Evolutionary conservation across 2,797 vertebrate genomes (phyloP).

Genomic region (Myiotriccus ornatus): DNA sequence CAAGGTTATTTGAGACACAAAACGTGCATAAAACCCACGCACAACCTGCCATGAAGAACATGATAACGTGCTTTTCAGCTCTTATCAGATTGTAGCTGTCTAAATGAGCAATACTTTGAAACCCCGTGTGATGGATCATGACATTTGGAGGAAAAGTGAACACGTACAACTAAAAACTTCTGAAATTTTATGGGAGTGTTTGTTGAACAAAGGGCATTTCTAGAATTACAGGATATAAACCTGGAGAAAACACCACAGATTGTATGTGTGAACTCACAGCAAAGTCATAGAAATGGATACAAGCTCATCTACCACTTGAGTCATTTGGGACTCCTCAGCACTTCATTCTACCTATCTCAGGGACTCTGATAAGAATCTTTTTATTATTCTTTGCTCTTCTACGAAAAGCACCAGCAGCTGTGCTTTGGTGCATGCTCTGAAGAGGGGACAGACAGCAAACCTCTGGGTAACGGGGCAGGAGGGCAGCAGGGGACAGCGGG

Average conservation of each 20-base stretch:
- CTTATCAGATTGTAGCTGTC: background rate
- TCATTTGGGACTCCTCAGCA: background rate
- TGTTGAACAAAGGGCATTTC: background rate
- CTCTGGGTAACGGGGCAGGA: rapidly evolving
- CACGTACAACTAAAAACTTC: rapidly evolving
- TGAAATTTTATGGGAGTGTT: background rate
- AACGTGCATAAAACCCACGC: background rate
- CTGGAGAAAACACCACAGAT: background rate
- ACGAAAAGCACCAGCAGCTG: background rate
- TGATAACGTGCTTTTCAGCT: background rate
- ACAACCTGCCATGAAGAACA: background rate
- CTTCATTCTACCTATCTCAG: background rate
- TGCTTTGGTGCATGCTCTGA: background rate
- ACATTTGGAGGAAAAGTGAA: background rate
- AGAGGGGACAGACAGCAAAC: background rate
- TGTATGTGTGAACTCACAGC: background rate
- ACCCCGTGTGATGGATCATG: background rate
- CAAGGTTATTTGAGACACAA: background rate
- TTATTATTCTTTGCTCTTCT: background rate
- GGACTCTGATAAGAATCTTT: background rate
- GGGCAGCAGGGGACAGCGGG: background rate
- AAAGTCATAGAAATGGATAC: background rate
- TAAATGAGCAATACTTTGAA: background rate
- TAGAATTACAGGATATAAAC: background rate
- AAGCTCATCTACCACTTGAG: background rate